Evolutionary conservation across 2,113 vertebrate genomes (phyloP), one percentile per base, ranked within the genome.

Genomic region (Garra rufa): DNA sequence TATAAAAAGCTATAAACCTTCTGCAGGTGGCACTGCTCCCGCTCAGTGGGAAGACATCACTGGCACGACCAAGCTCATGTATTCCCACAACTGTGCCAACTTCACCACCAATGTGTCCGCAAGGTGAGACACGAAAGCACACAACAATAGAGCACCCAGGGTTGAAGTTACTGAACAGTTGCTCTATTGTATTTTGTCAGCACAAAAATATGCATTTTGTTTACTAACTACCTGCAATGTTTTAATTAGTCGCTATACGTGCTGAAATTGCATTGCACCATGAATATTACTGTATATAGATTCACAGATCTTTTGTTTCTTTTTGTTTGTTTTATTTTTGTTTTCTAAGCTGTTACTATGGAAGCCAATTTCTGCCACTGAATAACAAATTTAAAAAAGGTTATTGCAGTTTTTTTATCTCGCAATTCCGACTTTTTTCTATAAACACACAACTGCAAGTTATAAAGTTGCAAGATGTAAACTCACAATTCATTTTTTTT

Each of bases 11-110:
- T 83, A 14, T 81, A 69, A 84, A 69, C 70, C 24, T 74, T 46
- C 75, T 84, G 48, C 85, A 99, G 98, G 98, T 89, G 98, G 98
- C 76, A 99, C 97, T 17, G 97, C 96, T 17, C 94, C 97, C 70
- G 97, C 98, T 78, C 97, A 99, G 91, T 99, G 98, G 98, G 98
- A 99, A 90, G 98, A 99, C 84, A 99, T 99, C 88, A 99, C 98
- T 0, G 98, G 98, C 87, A 99, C 98, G 79, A 99, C 98, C 1
- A 99, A 99, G 89, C 93, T 99, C 19, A 90, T 98, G 88, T 99
- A 99, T 8, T 96, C 96, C 88, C 94, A 96, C 0, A 97, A 95
- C 89, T 99, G 98, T 30, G 98, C 97, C 88, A 97, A 95, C 93
- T 99, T 99, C 65, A 99, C 98, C 88, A 99, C 98, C 89, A 99